Percentiles rank a stretch among this genome's conserved stretches.
These are phyloP conservation scores for Leptinotarsa tumamoca DNA, from an alignment of 2,888 invertebrate genomes.

Conservation along the genomic window DNA sequence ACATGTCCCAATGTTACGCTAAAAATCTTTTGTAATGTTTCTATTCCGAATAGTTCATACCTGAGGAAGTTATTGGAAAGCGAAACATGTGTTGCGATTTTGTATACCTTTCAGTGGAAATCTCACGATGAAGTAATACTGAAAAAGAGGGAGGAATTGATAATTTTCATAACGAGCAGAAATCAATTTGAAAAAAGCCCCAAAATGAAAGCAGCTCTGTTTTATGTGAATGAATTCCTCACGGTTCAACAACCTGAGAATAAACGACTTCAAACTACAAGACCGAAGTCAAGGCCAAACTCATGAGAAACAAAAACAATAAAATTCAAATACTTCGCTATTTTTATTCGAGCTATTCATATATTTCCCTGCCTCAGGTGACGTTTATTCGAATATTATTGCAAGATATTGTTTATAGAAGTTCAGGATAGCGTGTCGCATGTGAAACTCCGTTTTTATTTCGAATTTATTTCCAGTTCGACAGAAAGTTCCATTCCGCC, in stretches of 20 bases:
- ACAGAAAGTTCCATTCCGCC: background rate
- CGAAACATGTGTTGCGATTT: too few relatives aligned
- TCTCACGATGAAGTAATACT: too few relatives aligned
- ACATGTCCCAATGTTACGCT: too few relatives aligned
- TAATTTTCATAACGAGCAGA: too few relatives aligned
- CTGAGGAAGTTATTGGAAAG: too few relatives aligned
- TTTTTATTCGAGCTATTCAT: slow-evolving; percentile 24
- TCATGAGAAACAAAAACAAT: background rate
- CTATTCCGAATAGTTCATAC: too few relatives aligned
- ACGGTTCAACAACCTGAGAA: background rate
- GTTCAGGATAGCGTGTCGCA: slow-evolving; percentile 38
- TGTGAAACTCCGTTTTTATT: slow-evolving; percentile 36
- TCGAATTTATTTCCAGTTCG: slow-evolving; percentile 23
- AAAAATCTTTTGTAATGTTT: too few relatives aligned
- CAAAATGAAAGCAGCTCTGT: too few relatives aligned
- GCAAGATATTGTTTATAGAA: slow-evolving; percentile 38
- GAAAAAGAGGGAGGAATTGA: too few relatives aligned
- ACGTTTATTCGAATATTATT: slow-evolving; percentile 33
- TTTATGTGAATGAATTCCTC: too few relatives aligned
- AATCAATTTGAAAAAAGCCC: too few relatives aligned
- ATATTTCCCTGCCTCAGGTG: slow-evolving; percentile 22
- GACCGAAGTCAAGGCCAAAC: background rate
- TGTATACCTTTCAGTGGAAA: too few relatives aligned
- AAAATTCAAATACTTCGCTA: slow-evolving; percentile 12
- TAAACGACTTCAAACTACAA: background rate